Evolutionary conservation across 2,797 vertebrate genomes (phyloP), one percentile per base, ranked within the genome.

Genomic region (Halcyon leucocephala): DNA sequence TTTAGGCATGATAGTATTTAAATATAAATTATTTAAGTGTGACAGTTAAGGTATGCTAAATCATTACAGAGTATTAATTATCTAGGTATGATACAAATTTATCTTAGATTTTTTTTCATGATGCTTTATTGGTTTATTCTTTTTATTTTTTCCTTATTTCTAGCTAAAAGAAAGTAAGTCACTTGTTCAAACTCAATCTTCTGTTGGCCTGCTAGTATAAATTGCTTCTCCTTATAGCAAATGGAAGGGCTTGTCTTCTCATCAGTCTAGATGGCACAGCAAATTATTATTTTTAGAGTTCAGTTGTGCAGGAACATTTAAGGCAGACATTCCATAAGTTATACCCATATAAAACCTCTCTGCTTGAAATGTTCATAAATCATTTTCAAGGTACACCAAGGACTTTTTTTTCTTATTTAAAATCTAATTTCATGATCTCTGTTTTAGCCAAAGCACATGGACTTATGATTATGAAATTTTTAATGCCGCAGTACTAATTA

Each of bases 241-340:
- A 71, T 48, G 25, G 61, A 90, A 82, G 49, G 26, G 25, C 60
- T 87, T 80, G 24, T 85, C 82, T 77, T 95, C 84, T 76, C 62
- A 35, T 86, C 78, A 71, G 31, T 84, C 29, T 94, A n/a, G 33
- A 61, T 77, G 29, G 70, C 41, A 80, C 33, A 82, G 26, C 28
- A 93, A 80, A 89, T 90, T 69, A 73, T 76, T 79, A 19, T 61
- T 95, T 91, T 91, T 57, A 49, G 82, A 89, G 62, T 46, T 66
- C 37, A 61, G 37, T 74, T 92, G 48, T 87, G 42, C 67, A 85
- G 82, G 69, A 92, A 35, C 3, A 3, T 86, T 93, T 62, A 89
- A 69, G 70, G 67, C 62, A 93, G 49, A 62, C 60, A 21, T 71
- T 80, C 37, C 84, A 7, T 19, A 85, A 78, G 22, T 66, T 82